Base-by-base conservation (phyloP, 2,113 vertebrate genomes). In the Pampusana beccarii region DNA sequence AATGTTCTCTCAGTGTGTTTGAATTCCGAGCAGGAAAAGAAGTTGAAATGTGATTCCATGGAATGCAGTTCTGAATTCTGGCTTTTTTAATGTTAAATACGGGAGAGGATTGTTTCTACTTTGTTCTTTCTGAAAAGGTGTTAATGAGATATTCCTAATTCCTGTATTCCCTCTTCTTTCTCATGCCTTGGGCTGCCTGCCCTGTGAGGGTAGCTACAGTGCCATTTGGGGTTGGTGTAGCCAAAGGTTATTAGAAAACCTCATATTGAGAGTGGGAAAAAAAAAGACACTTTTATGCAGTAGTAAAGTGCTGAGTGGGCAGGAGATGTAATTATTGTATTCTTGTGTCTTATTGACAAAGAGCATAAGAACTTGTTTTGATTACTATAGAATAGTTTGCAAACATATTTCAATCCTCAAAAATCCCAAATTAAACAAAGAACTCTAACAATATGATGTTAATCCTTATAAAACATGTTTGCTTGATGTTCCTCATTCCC, bases 41-140 rank as follows among this genome's bases (percentile, higher is more conserved):
- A 87, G 50, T 25, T 62, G 44, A 80, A 86, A 88, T 64, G 21
- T 28, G 85, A 74, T 64, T 92, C 56, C 48, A 0, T 86, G 67
- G 64, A 90, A 95, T 86, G 50, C 38, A 60, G 33, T 36, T 72
- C 62, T 62, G 38, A 80, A 83, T 95, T 94, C 33, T 34, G 88
- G n/a, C 46, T 67, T 57, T 40, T 79, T 53, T 16, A 56, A 34
- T 19, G 17, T 62, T 70, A 78, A 74, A 67, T 64, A n/a, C 8
- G 53, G 69, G 51, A 88, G 23, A 46, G 15, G 73, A 50, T 80
- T 73, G 18, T 62, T 95, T 81, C 53, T 54, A 3, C 42, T 36
- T 71, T 9, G 13, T 74, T 64, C 16, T 60, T 75, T 57, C 38
- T 38, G 20, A 28, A 69, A 73, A 66, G 25, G 10, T 81, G 40